Evolutionary conservation across 2,113 vertebrate species (phyloP), one percentile per base, ranked within the genome.

Genomic region (Alosa alosa): DNA sequence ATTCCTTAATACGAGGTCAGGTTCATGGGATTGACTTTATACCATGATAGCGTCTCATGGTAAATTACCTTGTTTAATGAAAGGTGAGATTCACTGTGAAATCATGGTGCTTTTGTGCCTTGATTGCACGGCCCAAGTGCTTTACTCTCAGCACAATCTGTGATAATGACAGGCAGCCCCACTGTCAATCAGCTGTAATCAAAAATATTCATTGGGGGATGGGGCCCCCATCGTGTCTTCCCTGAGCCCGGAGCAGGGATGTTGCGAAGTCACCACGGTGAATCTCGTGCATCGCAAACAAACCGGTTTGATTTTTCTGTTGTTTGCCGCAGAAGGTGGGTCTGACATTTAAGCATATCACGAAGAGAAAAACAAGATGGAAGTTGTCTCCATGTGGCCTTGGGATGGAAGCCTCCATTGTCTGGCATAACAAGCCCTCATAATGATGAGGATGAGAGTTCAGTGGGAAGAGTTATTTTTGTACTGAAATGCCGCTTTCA

Each of bases 111-210:
- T 86, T 87, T 89, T 91, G 90, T 90, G 83, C 84, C 49, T 55
- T 90, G 89, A 57, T 78, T 78, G 72, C 72, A 39, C 72, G 39
- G 15, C 72, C 72, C 72, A 78, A 78, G 72, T 39, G 72, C 72
- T 78, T 78, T 78, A 10, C 72, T 39, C 72, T 88, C 78, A 46
- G 86, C 41, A 84, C 84, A 84, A 89, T 86, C 72, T 86, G 75
- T 50, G 39, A 81, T 89, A 91, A 90, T 91, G 90, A 78, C 86
- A 84, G 41, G 72, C 36, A 84, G 45, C 86, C 85, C 81, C 22
- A 11, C 88, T 84, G 86, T 91, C 90, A 91, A 90, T 91, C 90
- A 91, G 89, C 45, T 50, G 84, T 90, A 89, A 88, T 90, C 87
- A 90, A 83, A 90, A 89, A 88, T 90, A 90, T 90, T 87, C 87